Evolutionary conservation across 2,113 vertebrate species (phyloP).

Genomic region (Thymallus thymallus): DNA sequence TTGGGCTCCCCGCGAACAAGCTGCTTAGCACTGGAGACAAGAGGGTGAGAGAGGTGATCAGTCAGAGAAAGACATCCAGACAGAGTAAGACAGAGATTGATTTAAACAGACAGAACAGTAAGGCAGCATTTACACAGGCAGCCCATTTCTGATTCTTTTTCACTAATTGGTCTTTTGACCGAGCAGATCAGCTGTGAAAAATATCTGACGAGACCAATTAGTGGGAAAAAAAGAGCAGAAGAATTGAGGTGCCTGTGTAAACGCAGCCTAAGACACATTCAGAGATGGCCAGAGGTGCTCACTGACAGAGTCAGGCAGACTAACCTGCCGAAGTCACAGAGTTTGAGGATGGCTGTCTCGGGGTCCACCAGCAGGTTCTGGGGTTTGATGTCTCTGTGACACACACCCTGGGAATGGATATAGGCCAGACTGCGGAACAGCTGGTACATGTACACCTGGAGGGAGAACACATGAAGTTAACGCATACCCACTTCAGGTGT

Average conservation of each 20-base stretch:
- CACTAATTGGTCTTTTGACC: not conserved
- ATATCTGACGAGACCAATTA: not conserved
- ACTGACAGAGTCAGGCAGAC: constrained; percentile 27
- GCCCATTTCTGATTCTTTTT: too few species aligned
- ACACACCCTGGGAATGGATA: constrained; percentile 95
- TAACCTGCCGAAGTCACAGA: constrained; percentile 93
- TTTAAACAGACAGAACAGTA: not conserved
- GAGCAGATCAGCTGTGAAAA: not conserved
- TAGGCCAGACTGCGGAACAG: constrained; percentile 93
- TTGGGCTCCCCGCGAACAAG: constrained; percentile 90
- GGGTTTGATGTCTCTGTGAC: constrained; percentile 93
- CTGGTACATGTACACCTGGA: constrained; percentile 94
- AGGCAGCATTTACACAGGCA: not conserved
- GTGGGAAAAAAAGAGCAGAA: too few species aligned
- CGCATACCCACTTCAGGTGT: too few species aligned
- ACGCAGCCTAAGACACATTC: constrained; percentile 5
- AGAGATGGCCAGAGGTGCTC: constrained; percentile 9
- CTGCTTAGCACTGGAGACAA: constrained; percentile 83
- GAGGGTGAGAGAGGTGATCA: constrained; percentile 13
- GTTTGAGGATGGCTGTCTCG: constrained; percentile 89
- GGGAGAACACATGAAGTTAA: constrained; percentile 1
- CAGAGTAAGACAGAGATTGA: constrained; percentile 3
- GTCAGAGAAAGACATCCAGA: not conserved
- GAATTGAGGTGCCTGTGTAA: too few species aligned
- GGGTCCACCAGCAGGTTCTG: constrained; percentile 93